Base-by-base conservation (phyloP, 2,888 invertebrate species). In the Odontomyia ornata region DNA sequence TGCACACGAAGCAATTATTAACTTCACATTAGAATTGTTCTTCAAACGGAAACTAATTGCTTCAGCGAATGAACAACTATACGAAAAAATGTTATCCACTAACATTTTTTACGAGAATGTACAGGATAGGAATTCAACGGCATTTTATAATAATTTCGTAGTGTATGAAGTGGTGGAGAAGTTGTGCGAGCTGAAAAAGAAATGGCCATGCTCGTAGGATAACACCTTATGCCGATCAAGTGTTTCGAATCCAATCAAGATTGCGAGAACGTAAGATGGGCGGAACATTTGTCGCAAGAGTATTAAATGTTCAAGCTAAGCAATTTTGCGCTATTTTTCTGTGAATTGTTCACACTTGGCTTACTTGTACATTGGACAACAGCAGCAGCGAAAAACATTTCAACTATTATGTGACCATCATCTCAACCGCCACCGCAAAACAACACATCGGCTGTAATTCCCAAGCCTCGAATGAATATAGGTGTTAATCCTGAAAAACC, bases 301-400 rank as follows among this genome's bases (percentile, higher is more conserved):
- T 95, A 1, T 88, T 94, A 13, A 95, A 95, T 85, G 94, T 95
- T 0, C 95, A 95, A 87, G 95, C 95, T 83, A 95, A 95, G 83
- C 95, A 95, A 86, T 95, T 95, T 84, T 89, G 94, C 9, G 94
- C 92, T 0, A 91, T 95, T 69, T 92, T 95, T 82, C 87, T 95
- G 77, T 94, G 94, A 52, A 94, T 94, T 0, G 88, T 87, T 27
- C 89, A 92, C 75, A 95, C 94, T 5, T 88, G 93, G 46, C 89
- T 91, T 78, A 94, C 93, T 0, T 94, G 94, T 83, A 80, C 88
- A 81, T 85, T 89, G 75, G 87, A 88, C 21, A 82, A 80, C 75
- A n/a, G n/a, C n/a, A n/a, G n/a, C n/a, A n/a, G n/a, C n/a, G n/a
- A 28, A 3, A 36, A 36, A 72, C 77, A 0, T 78, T 76, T 27